These are phyloP conservation scores for Lepilemur septentrionalis DNA, from an alignment of 2,797 vertebrate species.

Conservation along the genomic window DNA sequence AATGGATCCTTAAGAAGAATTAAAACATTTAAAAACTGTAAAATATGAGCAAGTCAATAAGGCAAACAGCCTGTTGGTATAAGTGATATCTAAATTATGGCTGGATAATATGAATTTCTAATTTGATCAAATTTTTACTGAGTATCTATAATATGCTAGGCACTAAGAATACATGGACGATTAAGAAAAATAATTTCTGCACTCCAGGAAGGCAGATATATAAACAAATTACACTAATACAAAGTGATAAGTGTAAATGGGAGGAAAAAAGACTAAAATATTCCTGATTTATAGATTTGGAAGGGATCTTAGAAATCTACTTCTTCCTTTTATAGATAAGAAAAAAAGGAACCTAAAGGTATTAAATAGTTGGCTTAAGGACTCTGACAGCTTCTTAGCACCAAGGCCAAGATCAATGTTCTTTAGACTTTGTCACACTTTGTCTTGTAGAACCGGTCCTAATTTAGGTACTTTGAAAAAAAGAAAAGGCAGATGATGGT, in stretches of 20 bases:
- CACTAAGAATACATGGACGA: conserved; percentile 5
- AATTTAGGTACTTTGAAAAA: conserved; percentile 27
- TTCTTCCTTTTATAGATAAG: not conserved
- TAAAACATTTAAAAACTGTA: conserved; percentile 11
- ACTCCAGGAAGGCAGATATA: not conserved
- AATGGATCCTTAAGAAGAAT: not conserved
- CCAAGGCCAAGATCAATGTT: not conserved
- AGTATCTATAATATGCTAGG: not conserved
- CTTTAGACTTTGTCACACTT: not conserved
- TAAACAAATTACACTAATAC: conserved; percentile 4
- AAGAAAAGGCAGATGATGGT: not conserved
- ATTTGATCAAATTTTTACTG: not conserved
- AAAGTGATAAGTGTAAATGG: not conserved
- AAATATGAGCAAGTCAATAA: conserved; percentile 15
- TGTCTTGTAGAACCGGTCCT: not conserved
- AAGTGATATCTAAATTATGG: not conserved
- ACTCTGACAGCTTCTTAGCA: not conserved
- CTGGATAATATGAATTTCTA: not conserved
- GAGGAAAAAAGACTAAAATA: not conserved
- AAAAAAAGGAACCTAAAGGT: not conserved
- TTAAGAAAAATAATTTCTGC: not conserved
- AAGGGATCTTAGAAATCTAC: conserved; percentile 6
- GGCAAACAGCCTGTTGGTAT: not conserved
- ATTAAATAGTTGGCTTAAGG: not conserved
- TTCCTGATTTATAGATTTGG: not conserved